phyloP scores from a whole-genome alignment of 2,797 vertebrate species.

The Astyanax mexicanus region DNA sequence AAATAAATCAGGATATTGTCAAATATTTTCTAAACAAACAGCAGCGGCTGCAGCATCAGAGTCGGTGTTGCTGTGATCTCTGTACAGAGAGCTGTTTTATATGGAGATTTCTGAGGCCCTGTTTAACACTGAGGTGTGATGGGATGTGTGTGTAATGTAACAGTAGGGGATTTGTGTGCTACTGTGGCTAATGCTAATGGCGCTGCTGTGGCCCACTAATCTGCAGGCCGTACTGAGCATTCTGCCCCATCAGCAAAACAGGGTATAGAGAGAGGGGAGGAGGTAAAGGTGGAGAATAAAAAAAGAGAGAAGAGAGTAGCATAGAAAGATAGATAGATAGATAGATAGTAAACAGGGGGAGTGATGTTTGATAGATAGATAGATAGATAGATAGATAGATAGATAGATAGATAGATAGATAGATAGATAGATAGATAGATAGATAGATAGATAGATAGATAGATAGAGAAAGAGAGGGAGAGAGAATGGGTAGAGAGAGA shows the following conservation, averaged over 20 bases:
- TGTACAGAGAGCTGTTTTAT: background rate
- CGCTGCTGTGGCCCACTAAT: background rate
- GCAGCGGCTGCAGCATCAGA: no score
- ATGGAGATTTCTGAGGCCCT: background rate
- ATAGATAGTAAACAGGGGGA: no score
- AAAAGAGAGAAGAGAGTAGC: background rate
- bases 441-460: background rate
- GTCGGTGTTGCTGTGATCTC: no score
- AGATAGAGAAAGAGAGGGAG: background rate
- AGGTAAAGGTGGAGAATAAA: background rate
- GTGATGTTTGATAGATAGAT: no score
- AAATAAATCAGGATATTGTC: no score
- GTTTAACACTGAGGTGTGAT: background rate
- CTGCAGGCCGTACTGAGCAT: background rate
- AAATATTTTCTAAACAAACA: no score
- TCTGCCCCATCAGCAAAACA: conserved; percentile 19
- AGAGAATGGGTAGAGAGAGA: background rate
- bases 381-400: background rate
- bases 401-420: no score
- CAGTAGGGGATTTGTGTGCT: background rate
- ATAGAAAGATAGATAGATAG: background rate
- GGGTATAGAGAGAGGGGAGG: no score
- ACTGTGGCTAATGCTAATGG: background rate
- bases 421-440: background rate
- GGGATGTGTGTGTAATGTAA: no score